Base-by-base conservation (phyloP, 2,888 invertebrate species). In the Drosophila heteroneura region DNA sequence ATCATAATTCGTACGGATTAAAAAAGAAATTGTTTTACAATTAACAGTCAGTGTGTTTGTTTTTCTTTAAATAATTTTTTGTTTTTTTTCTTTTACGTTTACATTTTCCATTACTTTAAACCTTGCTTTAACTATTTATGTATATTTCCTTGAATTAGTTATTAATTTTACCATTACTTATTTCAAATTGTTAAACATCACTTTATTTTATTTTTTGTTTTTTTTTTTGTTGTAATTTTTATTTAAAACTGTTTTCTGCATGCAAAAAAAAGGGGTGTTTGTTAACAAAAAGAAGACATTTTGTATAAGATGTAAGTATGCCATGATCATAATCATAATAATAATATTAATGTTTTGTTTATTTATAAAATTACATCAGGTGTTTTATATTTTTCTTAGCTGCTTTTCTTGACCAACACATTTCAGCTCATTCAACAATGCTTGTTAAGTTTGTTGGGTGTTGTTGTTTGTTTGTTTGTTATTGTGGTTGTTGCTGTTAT, bases 41-140 rank as follows among this genome's bases (percentile, higher is more conserved):
- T 93, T 93, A 93, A 93, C 93, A 93, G 93, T 93, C 93, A 93
- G 92, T 93, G 92, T 92, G 88, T 92, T 88, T 85, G 80, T 89
- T 88, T 91, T 85, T 85, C n/a, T n/a, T 82, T 87, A 72, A 75
- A 82, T 70, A 76, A 79, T 73, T 66, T 75, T 81, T 79, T 76
- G 75, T 79, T 80, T 76, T 39, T 81, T 76, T 81, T 67, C 59
- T 47, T 62, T 77, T 77, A 77, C 73, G 77, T 76, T 83, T 83
- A 83, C 83, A 74, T 83, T 76, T 81, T 75, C 70, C 74, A 78
- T 88, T 89, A 81, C 83, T 84, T 89, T 89, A 83, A 89, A 81
- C 81, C 82, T 82, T 80, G 79, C 70, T 76, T 81, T 76, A 75
- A 78, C 74, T 81, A 85, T 80, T 76, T 80, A 83, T 83, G 76